These are phyloP conservation scores for Acleris laterana DNA, from an alignment of 2,888 invertebrate genomes.

Conservation along the genomic window DNA sequence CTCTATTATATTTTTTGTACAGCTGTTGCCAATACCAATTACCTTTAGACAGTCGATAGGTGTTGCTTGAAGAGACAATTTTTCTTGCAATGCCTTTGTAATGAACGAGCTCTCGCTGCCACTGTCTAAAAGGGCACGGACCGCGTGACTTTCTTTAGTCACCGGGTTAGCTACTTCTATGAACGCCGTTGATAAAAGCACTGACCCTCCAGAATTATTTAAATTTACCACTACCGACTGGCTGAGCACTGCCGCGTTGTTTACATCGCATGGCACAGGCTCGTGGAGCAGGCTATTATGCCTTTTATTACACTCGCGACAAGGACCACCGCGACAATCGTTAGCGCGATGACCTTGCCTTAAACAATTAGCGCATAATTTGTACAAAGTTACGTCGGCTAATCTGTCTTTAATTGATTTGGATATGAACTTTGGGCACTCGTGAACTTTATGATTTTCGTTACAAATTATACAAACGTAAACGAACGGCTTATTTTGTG, in stretches of 20 bases:
- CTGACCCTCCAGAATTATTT: background rate
- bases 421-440: background rate
- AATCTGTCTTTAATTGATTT: conserved; percentile 2
- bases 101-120: conserved; percentile 5
- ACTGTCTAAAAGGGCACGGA: conserved; percentile 5
- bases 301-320: background rate
- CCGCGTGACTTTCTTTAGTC: background rate
- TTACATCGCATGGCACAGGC: background rate
- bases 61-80: background rate
- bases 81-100: background rate
- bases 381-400: background rate
- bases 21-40: background rate
- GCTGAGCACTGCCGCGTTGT: background rate
- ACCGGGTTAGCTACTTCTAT: background rate
- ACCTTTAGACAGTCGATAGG: background rate
- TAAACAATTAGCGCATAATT: conserved; percentile 6
- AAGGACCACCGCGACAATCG: conserved; percentile 2
- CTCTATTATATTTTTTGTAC: background rate
- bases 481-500: background rate
- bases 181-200: conserved; percentile 3
- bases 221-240: background rate
- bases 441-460: background rate
- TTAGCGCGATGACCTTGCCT: background rate
- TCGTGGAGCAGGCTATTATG: conserved; percentile 8
- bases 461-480: conserved; percentile 3